Conservation (phyloP, 1,140 invertebrate species). For the Anagrus nilaparvatae region DNA sequence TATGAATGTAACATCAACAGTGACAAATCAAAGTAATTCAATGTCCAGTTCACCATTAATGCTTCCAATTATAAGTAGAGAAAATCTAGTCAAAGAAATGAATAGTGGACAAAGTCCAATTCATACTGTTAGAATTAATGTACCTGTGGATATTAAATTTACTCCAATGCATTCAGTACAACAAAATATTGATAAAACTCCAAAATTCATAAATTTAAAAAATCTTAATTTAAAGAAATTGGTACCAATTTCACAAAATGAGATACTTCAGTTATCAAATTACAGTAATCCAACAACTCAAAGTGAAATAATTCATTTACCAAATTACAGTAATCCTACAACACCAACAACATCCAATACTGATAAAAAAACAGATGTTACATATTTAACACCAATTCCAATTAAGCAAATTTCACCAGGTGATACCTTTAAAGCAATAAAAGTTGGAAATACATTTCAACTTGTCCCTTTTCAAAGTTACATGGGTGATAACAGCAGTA, state of each 20-base stretch:
- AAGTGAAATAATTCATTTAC: constrained; percentile 17
- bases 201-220: constrained; percentile 21
- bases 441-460: constrained; percentile 23
- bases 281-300: constrained; percentile 9
- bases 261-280: constrained; percentile 17
- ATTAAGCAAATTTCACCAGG: constrained; percentile 20
- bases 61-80: constrained; percentile 19
- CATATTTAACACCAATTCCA: constrained; percentile 18
- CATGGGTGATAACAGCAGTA: constrained; percentile 7
- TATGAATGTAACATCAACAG: background rate
- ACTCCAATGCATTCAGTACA: constrained; percentile 7
- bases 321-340: constrained; percentile 11
- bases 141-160: constrained; percentile 9
- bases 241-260: constrained; percentile 20
- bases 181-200: constrained; percentile 3
- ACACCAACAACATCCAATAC: constrained; percentile 1
- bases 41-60: background rate
- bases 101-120: background rate
- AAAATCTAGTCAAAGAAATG: constrained; percentile 18
- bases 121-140: constrained; percentile 10
- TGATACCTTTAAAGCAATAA: constrained; percentile 23
- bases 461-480: constrained; percentile 20
- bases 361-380: constrained; percentile 15
- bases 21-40: background rate
- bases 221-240: constrained; percentile 24